A percentile compares a stretch with the other conserved stretches of the same genome.
phyloP scores from a whole-genome alignment of 2,888 invertebrate genomes.

The Lamellibrachia satsuma region DNA sequence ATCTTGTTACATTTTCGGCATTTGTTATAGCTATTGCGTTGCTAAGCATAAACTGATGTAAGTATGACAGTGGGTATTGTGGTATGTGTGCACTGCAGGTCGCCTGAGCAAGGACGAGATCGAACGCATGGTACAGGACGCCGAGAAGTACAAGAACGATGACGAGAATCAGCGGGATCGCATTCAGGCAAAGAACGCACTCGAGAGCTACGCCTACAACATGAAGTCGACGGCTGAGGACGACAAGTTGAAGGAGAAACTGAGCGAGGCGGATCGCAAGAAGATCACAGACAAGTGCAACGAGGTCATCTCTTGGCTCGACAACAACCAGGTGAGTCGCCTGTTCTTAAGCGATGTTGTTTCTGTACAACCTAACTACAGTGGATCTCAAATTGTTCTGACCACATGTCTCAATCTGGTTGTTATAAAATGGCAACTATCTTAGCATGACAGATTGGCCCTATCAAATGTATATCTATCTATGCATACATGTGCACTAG shows the following conservation, averaged over 20 bases:
- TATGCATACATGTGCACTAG: no score
- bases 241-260: conserved; percentile 92
- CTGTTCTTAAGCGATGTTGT: neutral
- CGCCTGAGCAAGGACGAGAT: conserved; percentile 93
- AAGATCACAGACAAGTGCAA: conserved; percentile 86
- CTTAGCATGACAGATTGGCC: no score
- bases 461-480: no score
- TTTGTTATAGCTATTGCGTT: neutral
- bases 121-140: conserved; percentile 89
- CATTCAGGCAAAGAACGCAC: conserved; percentile 76
- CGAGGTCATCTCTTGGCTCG: conserved; percentile 69
- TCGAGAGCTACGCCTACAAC: conserved; percentile 88
- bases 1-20: no score
- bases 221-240: conserved; percentile 92
- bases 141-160: conserved; percentile 84
- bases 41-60: neutral
- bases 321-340: conserved; percentile 40
- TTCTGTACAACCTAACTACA: no score
- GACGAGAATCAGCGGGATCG: conserved; percentile 73
- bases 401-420: no score
- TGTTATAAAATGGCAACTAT: no score
- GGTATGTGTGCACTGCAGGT: conserved; percentile 46
- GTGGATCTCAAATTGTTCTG: no score
- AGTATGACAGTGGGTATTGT: neutral
- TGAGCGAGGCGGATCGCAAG: conserved; percentile 83